Base-by-base conservation (phyloP, 2,888 invertebrate species). In the Melangyna quadrimaculata region DNA sequence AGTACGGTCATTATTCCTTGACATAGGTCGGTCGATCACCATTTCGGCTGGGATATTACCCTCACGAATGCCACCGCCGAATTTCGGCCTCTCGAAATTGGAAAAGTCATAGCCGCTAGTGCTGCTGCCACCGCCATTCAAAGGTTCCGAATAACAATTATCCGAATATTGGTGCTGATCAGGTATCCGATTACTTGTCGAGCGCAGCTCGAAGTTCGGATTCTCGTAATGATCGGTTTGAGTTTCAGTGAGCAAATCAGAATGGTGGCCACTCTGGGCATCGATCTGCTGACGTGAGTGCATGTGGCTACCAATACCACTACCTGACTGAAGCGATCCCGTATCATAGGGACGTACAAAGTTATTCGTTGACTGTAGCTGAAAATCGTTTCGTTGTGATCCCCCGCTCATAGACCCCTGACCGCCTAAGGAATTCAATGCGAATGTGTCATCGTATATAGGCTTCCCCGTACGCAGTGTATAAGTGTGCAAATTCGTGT, bases 401-500 rank as follows among this genome's bases (percentile, higher is more conserved):
- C 78, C 87, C 22, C 74, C 87, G 22, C 83, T 67, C 78, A 80
- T 78, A 4, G 70, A 79, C 14, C 73, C 74, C 27, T 83, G 73
- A 4, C 78, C 87, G 2, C 88, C 88, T 53, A 94, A 89, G 2
- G 93, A 93, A 88, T 93, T 94, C 27, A 94, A 89, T 0, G 94
- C 94, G 89, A 93, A 94, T 88, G 93, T 93, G 88, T 94, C 95
- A 90, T 96, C 96, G 89, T 96, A 96, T 57, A 96, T 95, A 37
- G 96, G 95, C 90, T 96, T 96, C 0, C 95, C 96, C 7, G 95
- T 95, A 81, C 96, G 94, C 90, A 96, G 93, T 0, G 96, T 96
- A 90, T 97, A 97, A 59, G 97, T 97, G 88, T 97, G 95, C 12
- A 97, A 94, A 88, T 97, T 97, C 10, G 97, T 96, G 89, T 97